Conservation (phyloP, 2,888 invertebrate genomes). For the Gerosis bhagava region DNA sequence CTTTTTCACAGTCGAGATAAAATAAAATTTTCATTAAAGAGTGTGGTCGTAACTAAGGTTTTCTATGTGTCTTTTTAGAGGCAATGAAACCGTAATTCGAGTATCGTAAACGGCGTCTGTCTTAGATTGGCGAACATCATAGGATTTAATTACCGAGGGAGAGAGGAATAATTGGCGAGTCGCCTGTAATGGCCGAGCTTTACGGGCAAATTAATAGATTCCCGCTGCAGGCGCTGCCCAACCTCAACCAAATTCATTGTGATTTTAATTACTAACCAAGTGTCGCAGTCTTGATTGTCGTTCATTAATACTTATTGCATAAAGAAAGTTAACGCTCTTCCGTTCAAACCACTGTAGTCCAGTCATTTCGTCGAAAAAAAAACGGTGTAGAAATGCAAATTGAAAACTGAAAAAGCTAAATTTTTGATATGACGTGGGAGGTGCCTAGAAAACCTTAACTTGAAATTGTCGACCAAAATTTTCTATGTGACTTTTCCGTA, state of each 20-base stretch:
- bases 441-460: too few species aligned
- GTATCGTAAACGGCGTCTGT: slow-evolving; percentile 74
- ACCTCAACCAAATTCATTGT: slow-evolving; percentile 54
- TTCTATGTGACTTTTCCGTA: too few species aligned
- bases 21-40: slow-evolving; percentile 17
- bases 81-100: slow-evolving; percentile 71
- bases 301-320: too few species aligned
- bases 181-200: slow-evolving; percentile 68
- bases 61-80: slow-evolving; percentile 59
- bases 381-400: too few species aligned
- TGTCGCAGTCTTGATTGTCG: slow-evolving; percentile 46
- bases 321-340: too few species aligned
- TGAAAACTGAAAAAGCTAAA: too few species aligned
- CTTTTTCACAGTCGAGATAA: slow-evolving; percentile 7
- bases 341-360: too few species aligned
- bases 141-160: slow-evolving; percentile 76
- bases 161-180: slow-evolving; percentile 74
- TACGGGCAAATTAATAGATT: slow-evolving; percentile 77
- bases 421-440: too few species aligned
- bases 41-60: slow-evolving; percentile 32
- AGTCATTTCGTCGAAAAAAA: too few species aligned
- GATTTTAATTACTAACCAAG: slow-evolving; percentile 65
- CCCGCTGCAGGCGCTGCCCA: slow-evolving; percentile 56
- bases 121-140: slow-evolving; percentile 75
- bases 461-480: too few species aligned